Base-by-base conservation (phyloP, 2,797 vertebrate species). In the Myoxocephalus aenaeus region DNA sequence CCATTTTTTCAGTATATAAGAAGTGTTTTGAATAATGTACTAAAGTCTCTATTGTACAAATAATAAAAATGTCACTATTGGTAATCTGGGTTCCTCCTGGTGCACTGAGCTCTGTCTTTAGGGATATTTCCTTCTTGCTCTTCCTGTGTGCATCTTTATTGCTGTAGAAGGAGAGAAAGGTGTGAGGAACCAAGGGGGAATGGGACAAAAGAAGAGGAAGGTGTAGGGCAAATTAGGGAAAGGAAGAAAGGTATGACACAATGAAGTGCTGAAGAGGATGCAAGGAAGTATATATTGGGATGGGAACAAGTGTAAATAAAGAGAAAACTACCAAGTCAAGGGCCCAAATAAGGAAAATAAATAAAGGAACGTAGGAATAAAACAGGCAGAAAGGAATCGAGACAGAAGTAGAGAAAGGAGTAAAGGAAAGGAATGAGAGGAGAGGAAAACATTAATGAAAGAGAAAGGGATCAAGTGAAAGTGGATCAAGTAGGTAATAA, bases 21-120 rank as follows among this genome's bases (percentile, higher is more conserved):
- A 97, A 94, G 96, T 98, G 97, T 99, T 99, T 99, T 98, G 96
- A 98, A 99, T 98, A 99, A 99, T 96, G 97, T 98, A 96, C 93
- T 94, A 96, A 96, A 96, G 95, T 96, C 94, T 95, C 93, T 96
- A 96, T 96, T 96, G 96, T 96, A 96, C 93, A 96, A 96, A 96
- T 95, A 96, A 96, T 96, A 95, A 97, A 95, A 97, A 97, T 96
- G 97, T 99, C 96, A 97, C 96, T 97, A 98, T 97, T 98, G 97
- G 97, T 98, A 95, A 77, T 85, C 75, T 84, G 87, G 84, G 82
- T 74, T 96, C 94, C 92, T 72, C 75, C 48, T 85, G 70, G 75
- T 89, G 90, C 76, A 75, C 72, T 90, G 69, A 77, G 62, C 50
- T 90, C 75, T 87, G 67, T 81, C 22, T 65, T 77, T 53, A 58